A percentile compares a stretch with the other conserved stretches of the same genome.
Conservation (phyloP, 2,888 invertebrate species). For the Drosophila niveifrons region DNA sequence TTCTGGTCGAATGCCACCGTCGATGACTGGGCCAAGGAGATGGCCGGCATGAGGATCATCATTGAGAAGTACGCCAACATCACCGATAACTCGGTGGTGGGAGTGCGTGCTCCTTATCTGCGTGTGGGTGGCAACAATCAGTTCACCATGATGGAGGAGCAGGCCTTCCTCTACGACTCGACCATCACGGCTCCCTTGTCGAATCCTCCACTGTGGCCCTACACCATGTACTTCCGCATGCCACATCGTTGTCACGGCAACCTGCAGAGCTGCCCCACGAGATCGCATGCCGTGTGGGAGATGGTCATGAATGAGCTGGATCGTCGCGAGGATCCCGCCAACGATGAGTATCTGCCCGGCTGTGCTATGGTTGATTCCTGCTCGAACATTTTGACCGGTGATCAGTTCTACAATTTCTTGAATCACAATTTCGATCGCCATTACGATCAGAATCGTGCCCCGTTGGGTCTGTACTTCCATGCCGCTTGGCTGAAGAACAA, state of each 20-base stretch:
- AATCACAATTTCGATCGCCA: conserved; percentile 97
- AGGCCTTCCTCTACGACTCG: conserved; percentile 97
- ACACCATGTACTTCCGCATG: conserved; percentile 99
- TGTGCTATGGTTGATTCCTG: conserved; percentile 98
- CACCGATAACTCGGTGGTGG: conserved; percentile 96
- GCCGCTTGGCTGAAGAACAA: conserved; percentile 97
- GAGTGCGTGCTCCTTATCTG: conserved; percentile 95
- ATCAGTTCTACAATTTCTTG: conserved; percentile 97
- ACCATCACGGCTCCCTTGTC: conserved; percentile 96
- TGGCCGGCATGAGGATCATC: conserved; percentile 97
- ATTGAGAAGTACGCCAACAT: conserved; percentile 95
- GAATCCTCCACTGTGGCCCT: conserved; percentile 98
- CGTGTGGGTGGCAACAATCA: conserved; percentile 97
- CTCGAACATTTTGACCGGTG: conserved; percentile 95
- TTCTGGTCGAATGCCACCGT: conserved; percentile 97
- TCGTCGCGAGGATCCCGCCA: conserved; percentile 94
- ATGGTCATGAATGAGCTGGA: conserved; percentile 98
- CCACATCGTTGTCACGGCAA: conserved; percentile 97
- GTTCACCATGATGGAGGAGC: conserved; percentile 99
- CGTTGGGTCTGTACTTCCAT: conserved; percentile 96
- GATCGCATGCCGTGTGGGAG: conserved; percentile 97
- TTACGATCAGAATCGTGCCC: conserved; percentile 95
- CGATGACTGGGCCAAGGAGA: conserved; percentile 97
- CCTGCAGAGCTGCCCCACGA: conserved; percentile 95
- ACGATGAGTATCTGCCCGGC: conserved; percentile 95